A percentile compares a stretch with the other conserved stretches of the same genome.
Conservation (phyloP, 2,888 invertebrate genomes). For the Xanthorhoe designata region DNA sequence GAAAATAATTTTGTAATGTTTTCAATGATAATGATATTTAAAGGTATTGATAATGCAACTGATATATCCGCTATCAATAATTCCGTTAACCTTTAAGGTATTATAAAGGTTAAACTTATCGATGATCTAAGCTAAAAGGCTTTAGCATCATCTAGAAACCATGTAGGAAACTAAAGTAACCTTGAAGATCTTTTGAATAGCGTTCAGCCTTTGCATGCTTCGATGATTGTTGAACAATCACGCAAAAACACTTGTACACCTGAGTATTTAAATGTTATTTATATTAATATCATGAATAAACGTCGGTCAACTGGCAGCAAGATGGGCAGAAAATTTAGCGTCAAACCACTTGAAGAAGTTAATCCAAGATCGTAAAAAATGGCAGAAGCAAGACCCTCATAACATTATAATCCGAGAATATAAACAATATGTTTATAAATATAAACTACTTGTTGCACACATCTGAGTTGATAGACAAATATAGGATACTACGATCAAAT, state of each 20-base stretch:
- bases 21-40: not conserved
- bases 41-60: conserved; percentile 11
- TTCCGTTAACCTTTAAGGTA: conserved; percentile 12
- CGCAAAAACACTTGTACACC: conserved; percentile 25
- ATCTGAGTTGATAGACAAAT: too few relatives aligned
- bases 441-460: too few relatives aligned
- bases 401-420: too few relatives aligned
- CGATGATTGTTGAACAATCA: conserved; percentile 33
- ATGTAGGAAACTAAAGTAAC: conserved; percentile 57
- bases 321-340: too few relatives aligned
- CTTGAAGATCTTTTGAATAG: conserved; percentile 50
- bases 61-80: conserved; percentile 8
- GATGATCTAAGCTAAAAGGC: conserved; percentile 29
- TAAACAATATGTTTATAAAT: too few relatives aligned
- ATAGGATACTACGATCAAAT: too few relatives aligned
- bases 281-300: not conserved
- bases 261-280: conserved; percentile 14
- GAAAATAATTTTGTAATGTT: not conserved
- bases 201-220: conserved; percentile 38
- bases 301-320: too few relatives aligned
- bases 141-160: conserved; percentile 42
- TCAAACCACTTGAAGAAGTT: too few relatives aligned
- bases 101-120: conserved; percentile 14
- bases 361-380: too few relatives aligned
- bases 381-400: too few relatives aligned